Base-by-base conservation (phyloP, 2,113 vertebrate genomes). In the Grammomys surdaster region DNA sequence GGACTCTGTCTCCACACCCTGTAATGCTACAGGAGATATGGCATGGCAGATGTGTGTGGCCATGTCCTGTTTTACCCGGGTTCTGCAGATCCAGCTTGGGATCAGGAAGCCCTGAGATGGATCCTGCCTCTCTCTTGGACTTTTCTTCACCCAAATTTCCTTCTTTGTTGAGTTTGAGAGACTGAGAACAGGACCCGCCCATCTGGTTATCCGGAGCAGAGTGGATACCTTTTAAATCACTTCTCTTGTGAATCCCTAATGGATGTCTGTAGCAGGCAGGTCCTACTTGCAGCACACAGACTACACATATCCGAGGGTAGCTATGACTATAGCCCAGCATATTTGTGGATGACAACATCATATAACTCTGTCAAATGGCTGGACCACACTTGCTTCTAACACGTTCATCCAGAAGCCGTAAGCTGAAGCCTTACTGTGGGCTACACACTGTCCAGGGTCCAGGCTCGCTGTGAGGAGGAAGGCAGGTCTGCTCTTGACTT, bases 371-470 rank as follows among this genome's bases (percentile, higher is more conserved):
- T 85, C 58, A 85, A 43, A 43, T 11, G 16, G 40, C 58, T 85
- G 40, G 58, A 63, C 82, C 58, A 43, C 7, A 10, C 82, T 63
- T 46, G 14, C n/a, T 46, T 65, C 26, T 17, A 65, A 85, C 11
- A 12, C 5, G 5, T n/a, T 46, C 31, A 43, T 5, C 51, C 56
- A 69, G 2, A 11, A 3, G 5, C 0, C 6, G 2, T 36, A 10
- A 48, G 51, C 40, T 40, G 56, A 85, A 48, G 0, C 36, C 46
- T 19, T 33, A 40, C 10, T 2, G 1, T 0, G 8, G 13, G 51
- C 56, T 26, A 43, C 69, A 40, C 12, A 13, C 24, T 3, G 5
- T 24, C 75, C 17, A 12, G 51, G 69, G 5, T 14, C 0, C 1
- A 26, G 56, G 70, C 58, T 43, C 0, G 26, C 54, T 13, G 1